Conservation (phyloP, 64 coral and sea anemone species). For the Stichodactyla mertensii region DNA sequence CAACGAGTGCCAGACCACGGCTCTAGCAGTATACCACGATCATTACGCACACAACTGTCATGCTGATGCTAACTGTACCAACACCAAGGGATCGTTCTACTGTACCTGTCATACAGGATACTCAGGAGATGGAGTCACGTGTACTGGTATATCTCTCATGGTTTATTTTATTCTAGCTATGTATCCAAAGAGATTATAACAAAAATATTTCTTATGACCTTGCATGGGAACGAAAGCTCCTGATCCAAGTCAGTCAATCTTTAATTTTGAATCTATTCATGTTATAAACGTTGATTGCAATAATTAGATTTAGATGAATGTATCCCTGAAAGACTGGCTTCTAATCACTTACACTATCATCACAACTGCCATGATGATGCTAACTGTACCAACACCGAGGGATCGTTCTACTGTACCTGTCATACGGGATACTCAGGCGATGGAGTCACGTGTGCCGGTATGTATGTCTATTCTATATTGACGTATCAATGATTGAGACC, state of each 20-base stretch:
- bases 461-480: not conserved
- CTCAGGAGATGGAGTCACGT: too few relatives aligned
- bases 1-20: too few relatives aligned
- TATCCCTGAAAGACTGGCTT: conserved; percentile 8
- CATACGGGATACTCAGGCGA: conserved; percentile 40
- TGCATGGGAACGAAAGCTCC: not conserved
- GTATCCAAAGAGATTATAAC: not conserved
- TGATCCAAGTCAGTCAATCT: not conserved
- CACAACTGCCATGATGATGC: conserved; percentile 69
- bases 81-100: too few relatives aligned
- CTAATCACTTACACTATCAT: conserved; percentile 26
- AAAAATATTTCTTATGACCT: not conserved
- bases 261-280: not conserved
- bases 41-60: too few relatives aligned
- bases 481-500: too few relatives aligned
- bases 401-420: conserved; percentile 59
- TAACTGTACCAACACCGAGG: conserved; percentile 57
- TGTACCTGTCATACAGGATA: too few relatives aligned
- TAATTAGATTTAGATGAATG: conserved; percentile 62
- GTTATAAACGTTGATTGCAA: not conserved
- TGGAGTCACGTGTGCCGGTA: conserved; percentile 52
- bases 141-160: not conserved
- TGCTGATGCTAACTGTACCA: too few relatives aligned
- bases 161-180: not conserved
- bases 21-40: too few relatives aligned